Evolutionary conservation across 53 echinoderm and acorn worm species (phyloP).

Genomic region (Mesocentrotus franciscanus): DNA sequence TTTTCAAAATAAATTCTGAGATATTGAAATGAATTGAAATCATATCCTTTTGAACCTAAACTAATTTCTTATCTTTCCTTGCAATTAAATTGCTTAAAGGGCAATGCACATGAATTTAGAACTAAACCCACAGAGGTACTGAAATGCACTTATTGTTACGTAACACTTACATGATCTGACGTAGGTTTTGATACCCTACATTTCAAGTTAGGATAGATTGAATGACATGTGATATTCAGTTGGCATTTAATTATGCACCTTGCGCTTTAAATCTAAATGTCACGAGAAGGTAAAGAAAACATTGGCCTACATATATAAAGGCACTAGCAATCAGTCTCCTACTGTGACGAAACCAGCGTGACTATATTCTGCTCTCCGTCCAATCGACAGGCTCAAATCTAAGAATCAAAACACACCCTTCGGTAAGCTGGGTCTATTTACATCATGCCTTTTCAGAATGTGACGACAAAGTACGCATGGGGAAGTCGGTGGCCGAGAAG

Average conservation of each 20-base stretch:
- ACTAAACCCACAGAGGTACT: not conserved
- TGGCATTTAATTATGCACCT: conserved; percentile 54
- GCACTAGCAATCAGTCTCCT: conserved; percentile 51
- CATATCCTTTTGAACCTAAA: not conserved
- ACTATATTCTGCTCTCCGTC: conserved; percentile 30
- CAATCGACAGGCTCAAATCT: conserved; percentile 25
- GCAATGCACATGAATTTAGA: not conserved
- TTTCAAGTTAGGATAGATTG: conserved; percentile 34
- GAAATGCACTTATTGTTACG: not conserved
- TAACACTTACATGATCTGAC: not conserved
- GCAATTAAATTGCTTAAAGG: not conserved
- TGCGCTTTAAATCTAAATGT: conserved; percentile 50
- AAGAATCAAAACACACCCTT: conserved; percentile 43
- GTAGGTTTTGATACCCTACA: not conserved
- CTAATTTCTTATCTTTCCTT: not conserved
- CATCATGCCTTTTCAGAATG: conserved; percentile 44
- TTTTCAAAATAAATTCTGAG: too few species aligned
- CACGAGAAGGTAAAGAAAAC: not conserved
- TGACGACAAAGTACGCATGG: conserved; percentile 59
- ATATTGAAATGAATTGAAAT: too few species aligned
- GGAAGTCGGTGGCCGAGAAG: conserved; percentile 24
- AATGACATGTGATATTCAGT: conserved; percentile 40
- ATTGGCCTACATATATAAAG: conserved; percentile 44
- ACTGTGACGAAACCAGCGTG: conserved; percentile 40
- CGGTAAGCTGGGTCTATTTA: conserved; percentile 58